Evolutionary conservation across 2,113 vertebrate species (phyloP), one percentile per base, ranked within the genome.

Genomic region (Chloebia gouldiae): DNA sequence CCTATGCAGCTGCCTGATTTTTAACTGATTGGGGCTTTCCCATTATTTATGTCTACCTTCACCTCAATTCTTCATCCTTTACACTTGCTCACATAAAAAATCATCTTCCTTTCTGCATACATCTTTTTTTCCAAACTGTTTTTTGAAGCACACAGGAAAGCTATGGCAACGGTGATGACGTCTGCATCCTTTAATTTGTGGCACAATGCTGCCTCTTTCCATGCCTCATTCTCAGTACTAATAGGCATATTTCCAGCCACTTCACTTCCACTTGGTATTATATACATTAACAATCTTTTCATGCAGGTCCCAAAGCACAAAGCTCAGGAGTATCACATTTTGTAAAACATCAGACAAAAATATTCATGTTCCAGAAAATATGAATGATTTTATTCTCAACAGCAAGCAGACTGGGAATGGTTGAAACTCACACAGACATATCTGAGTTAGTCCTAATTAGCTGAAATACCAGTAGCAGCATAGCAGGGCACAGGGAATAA

Each of bases 311-410:
- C 71, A 57, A 20, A 69, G 28, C 39, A 73, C 63, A 87, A 92
- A 91, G 28, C 59, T 92, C 78, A 92, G 51, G 75, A 65, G 66
- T 57, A 90, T 53, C 40, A 35, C 2, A 2, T 79, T 77, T 82
- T 82, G 81, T 85, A 90, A 87, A 93, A 94, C 28, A 71, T 69
- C 59, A 88, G 71, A 79, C 39, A n/a, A 63, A 76, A 90, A 69
- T 94, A 88, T 77, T 82, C 75, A 57, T 50, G 14, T 76, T 73
- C 54, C 59, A 90, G 50, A 90, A 49, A 16, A 60, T 90, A 56
- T 1, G 11, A 88, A 72, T 35, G 28, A 81, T 85, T 81, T 86
- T 94, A 89, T 71, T 88, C 66, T 79, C 73, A 81, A 51, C 20
- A 82, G 71, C 56, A 71, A 69, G 59, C 49, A 93, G 49, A 60